These are phyloP conservation scores for Parelbella ahira DNA, from an alignment of 2,888 invertebrate genomes.

Conservation along the genomic window DNA sequence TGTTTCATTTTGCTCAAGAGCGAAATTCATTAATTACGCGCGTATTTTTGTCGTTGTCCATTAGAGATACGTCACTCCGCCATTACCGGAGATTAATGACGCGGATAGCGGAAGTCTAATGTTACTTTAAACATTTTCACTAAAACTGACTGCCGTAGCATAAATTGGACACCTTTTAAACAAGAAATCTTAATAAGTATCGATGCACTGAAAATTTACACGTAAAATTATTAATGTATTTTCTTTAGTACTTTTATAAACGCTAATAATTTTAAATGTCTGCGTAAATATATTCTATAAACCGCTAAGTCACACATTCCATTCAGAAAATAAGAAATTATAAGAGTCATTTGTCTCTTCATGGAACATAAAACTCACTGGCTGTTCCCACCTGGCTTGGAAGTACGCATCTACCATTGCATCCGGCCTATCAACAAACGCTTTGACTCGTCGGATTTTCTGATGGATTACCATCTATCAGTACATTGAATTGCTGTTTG, in stretches of 20 bases:
- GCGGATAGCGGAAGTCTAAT: slow-evolving; percentile 46
- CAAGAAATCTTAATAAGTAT: too few relatives aligned
- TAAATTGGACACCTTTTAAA: slow-evolving; percentile 15
- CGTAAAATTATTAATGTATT: too few relatives aligned
- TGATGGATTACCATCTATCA: slow-evolving; percentile 33
- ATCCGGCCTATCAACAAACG: slow-evolving; percentile 26
- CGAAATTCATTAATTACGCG: slow-evolving; percentile 57
- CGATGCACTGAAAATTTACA: too few relatives aligned
- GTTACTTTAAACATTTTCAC: slow-evolving; percentile 21
- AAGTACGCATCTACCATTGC: slow-evolving; percentile 11
- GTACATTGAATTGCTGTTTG: slow-evolving; percentile 30
- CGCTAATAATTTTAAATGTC: too few relatives aligned
- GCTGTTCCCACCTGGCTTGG: neutral
- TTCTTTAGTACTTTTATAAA: too few relatives aligned
- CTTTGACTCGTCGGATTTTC: slow-evolving; percentile 32
- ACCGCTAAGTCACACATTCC: too few relatives aligned
- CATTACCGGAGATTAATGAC: slow-evolving; percentile 65
- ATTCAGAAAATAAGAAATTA: too few relatives aligned
- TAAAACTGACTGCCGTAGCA: slow-evolving; percentile 8
- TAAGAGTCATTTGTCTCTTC: too few relatives aligned
- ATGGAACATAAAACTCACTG: too few relatives aligned
- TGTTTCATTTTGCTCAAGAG: slow-evolving; percentile 38
- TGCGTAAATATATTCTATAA: too few relatives aligned
- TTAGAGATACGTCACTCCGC: slow-evolving; percentile 62
- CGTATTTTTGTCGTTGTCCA: slow-evolving; percentile 67